Evolutionary conservation across 2,113 vertebrate genomes (phyloP).

Genomic region (Marmota monax): DNA sequence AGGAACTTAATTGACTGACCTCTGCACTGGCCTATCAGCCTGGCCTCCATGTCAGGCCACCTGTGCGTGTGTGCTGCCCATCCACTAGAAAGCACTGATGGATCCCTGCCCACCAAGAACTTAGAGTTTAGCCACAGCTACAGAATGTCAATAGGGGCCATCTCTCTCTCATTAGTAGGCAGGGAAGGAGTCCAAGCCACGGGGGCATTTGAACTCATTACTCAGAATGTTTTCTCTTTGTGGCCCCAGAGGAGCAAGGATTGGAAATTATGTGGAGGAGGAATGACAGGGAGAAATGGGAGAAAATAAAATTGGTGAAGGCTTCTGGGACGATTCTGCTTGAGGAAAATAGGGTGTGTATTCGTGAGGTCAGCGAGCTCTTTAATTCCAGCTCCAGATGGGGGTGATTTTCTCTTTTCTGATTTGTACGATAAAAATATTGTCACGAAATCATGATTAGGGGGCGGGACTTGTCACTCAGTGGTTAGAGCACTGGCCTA

Average conservation of each 20-base stretch:
- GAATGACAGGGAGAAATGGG: not conserved
- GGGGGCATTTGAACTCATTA: not conserved
- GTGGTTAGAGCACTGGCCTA: no score
- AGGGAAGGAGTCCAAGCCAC: not conserved
- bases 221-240: not conserved
- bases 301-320: not conserved
- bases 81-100: not conserved
- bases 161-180: not conserved
- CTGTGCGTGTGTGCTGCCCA: no score
- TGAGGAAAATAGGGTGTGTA: not conserved
- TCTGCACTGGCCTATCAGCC: not conserved
- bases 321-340: not conserved
- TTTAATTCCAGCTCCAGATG: not conserved
- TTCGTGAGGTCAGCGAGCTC: not conserved
- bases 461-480: no score
- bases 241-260: not conserved
- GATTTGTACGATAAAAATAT: conserved; percentile 23
- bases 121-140: not conserved
- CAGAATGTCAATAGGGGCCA: not conserved
- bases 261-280: not conserved
- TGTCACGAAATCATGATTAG: not conserved
- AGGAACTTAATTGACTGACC: not conserved
- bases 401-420: not conserved
- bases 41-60: not conserved
- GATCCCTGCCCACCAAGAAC: not conserved